Base-by-base conservation (phyloP, 2,888 invertebrate species). In the Cosmia trapezina region DNA sequence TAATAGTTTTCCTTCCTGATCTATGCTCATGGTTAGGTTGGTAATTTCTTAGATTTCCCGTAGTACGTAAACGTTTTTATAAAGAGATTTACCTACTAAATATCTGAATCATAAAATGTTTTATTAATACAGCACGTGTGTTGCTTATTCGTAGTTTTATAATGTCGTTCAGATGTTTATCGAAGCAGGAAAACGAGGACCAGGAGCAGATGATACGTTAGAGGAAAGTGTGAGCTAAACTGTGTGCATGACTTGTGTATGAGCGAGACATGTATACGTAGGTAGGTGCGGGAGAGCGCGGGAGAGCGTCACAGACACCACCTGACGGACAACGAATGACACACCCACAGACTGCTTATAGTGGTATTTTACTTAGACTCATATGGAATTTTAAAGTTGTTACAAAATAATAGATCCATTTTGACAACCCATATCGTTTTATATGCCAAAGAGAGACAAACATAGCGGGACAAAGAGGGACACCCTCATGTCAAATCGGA, bases 1-100 rank as follows among this genome's bases (percentile, higher is more conserved):
- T 1, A 8, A 8, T 47, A 12, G 2, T 53, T 53, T 67, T 67
- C 68, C 76, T 59, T 76, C 67, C 45, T 60, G 33, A 12, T 54
- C n/a, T 49, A 19, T 56, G 41, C 65, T n/a, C 28, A 53, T 22
- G n/a, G 8, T 57, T 17, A 17, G 9, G n/a, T n/a, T n/a, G n/a
- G 12, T n/a, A 7, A 17, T 9, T 19, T 47, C 45, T 47, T 12
- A 76, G 51, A 66, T 41, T 66, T 76, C 12, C 59, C 51, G 28
- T 66, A 19, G 12, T 17, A 43, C 17, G 28, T n/a, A 22, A 19
- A 17, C 7, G 1, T 41, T 59, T 41, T 22, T 19, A 12, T 9
- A 19, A 47, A 22, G n/a, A 43, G n/a, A 41, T 22, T 12, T 47
- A 28, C 8, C 53, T 65, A 45, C 22, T 9, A 14, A 14, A n/a